These are phyloP conservation scores for Myotis myotis DNA, from an alignment of 2,797 vertebrate genomes.

Conservation along the genomic window DNA sequence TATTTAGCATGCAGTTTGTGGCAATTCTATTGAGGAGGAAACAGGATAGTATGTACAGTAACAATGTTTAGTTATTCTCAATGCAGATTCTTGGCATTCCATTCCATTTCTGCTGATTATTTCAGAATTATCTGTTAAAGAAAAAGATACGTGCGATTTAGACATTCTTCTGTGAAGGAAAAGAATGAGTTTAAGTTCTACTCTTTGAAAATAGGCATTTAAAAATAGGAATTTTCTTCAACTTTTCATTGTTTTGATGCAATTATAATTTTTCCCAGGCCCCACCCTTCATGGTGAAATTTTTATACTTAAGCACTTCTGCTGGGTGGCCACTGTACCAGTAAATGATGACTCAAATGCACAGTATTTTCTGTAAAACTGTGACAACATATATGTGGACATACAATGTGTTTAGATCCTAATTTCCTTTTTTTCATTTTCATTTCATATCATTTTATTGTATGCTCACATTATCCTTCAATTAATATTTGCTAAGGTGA, in stretches of 20 bases:
- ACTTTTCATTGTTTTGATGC: background rate
- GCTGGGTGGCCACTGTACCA: background rate
- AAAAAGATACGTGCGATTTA: conserved; percentile 72
- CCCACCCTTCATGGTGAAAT: conserved; percentile 11
- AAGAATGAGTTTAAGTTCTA: conserved; percentile 24
- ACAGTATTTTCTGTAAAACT: background rate
- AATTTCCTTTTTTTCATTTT: background rate
- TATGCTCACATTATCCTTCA: background rate
- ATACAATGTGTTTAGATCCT: background rate
- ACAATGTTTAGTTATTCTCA: conserved; percentile 93
- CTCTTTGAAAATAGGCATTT: conserved; percentile 50
- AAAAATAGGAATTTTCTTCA: background rate
- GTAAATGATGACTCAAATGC: background rate
- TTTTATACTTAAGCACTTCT: background rate
- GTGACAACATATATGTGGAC: background rate
- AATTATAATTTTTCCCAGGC: background rate
- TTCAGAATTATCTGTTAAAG: conserved; percentile 98
- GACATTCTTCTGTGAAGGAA: conserved; percentile 37
- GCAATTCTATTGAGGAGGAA: conserved; percentile 95
- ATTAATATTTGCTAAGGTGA: background rate
- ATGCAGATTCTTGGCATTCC: conserved; percentile 92
- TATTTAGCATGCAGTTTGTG: conserved; percentile 99
- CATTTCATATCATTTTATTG: background rate
- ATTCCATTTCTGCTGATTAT: conserved; percentile 91
- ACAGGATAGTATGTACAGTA: conserved; percentile 98